A percentile compares a stretch with the other conserved stretches of the same genome.
Evolutionary conservation across 2,888 invertebrate species (phyloP).

Genomic region (Rhaphigaster nebulosa): DNA sequence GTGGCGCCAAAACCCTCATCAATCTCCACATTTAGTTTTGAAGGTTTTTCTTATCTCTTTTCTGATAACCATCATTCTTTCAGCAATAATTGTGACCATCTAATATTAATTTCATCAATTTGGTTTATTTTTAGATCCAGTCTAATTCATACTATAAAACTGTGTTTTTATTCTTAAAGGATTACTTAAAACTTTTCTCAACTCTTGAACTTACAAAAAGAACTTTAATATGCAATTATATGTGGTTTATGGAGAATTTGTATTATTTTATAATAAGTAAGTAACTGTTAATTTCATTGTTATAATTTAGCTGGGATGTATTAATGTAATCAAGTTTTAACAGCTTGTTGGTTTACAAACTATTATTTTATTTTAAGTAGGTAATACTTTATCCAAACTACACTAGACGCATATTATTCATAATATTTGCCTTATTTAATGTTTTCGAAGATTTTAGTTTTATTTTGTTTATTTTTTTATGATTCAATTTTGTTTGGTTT

Average conservation of each 20-base stretch:
- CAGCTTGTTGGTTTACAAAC: too few species aligned
- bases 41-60: neutral
- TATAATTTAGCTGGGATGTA: neutral
- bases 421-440: too few species aligned
- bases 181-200: conserved; percentile 64
- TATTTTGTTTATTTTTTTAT: too few species aligned
- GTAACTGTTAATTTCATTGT: conserved; percentile 16
- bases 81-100: neutral
- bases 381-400: too few species aligned
- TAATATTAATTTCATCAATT: conserved; percentile 13
- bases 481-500: too few species aligned
- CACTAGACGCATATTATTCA: neutral
- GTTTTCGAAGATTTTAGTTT: too few species aligned
- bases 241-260: conserved; percentile 67
- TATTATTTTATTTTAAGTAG: too few species aligned
- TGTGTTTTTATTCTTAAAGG: conserved; percentile 58
- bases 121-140: neutral
- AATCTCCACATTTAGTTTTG: neutral
- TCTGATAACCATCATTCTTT: neutral
- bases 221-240: conserved; percentile 66
- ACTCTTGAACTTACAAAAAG: conserved; percentile 65
- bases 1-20: neutral
- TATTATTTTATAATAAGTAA: conserved; percentile 67
- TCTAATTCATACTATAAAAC: conserved; percentile 57
- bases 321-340: neutral